Evolutionary conservation across 1,140 invertebrate species (phyloP).

Genomic region (Apolygus lucorum): DNA sequence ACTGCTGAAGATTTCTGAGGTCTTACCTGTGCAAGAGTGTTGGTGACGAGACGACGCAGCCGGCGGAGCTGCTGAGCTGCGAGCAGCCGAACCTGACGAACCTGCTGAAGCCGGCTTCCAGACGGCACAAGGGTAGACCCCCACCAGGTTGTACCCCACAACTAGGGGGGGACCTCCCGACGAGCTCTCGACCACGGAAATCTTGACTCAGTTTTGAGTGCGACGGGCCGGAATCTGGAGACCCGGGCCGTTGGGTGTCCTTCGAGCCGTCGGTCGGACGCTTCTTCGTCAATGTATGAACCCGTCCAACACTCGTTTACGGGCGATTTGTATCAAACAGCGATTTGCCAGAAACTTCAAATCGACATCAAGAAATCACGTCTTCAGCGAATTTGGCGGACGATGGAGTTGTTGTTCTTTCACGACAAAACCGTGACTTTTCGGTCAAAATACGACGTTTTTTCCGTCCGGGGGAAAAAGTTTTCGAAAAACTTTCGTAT

Average conservation of each 20-base stretch:
- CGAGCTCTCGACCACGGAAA: slow-evolving; percentile 30
- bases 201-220: slow-evolving; percentile 22
- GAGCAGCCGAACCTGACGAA: slow-evolving; percentile 35
- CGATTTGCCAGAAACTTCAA: too few relatives aligned
- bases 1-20: too few relatives aligned
- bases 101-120: slow-evolving; percentile 39
- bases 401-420: too few relatives aligned
- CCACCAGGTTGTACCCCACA: slow-evolving; percentile 47
- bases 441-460: too few relatives aligned
- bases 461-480: too few relatives aligned
- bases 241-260: neutral
- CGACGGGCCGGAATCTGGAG: neutral
- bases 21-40: slow-evolving; percentile 12
- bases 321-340: too few relatives aligned
- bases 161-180: slow-evolving; percentile 28
- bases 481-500: too few relatives aligned
- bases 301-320: too few relatives aligned
- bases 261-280: neutral
- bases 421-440: too few relatives aligned
- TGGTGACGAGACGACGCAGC: neutral
- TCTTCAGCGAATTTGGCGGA: too few relatives aligned
- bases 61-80: slow-evolving; percentile 22
- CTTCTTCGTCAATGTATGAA: neutral
- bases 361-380: too few relatives aligned
- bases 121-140: slow-evolving; percentile 48